These are phyloP conservation scores for Danio aesculapii DNA, from an alignment of 2,797 vertebrate genomes.

Conservation along the genomic window DNA sequence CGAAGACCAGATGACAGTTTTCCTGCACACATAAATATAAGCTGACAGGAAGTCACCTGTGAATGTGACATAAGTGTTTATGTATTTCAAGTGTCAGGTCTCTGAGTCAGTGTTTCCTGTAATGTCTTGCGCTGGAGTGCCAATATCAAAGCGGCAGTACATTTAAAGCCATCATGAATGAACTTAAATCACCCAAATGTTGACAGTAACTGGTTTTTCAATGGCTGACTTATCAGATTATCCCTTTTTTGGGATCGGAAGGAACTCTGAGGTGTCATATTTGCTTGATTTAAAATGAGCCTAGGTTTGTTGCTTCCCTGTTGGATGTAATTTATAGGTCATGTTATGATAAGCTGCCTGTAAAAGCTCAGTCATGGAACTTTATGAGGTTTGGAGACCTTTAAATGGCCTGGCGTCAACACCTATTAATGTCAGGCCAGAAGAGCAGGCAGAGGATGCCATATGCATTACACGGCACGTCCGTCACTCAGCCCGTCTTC, in stretches of 20 bases:
- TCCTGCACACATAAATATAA: slow-evolving; percentile 9
- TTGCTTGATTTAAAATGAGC: slow-evolving; percentile 47
- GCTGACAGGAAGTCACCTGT: slow-evolving; percentile 15
- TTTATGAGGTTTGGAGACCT: slow-evolving; percentile 66
- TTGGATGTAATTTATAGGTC: slow-evolving; percentile 68
- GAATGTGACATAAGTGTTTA: slow-evolving; percentile 1
- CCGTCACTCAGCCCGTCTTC: slow-evolving; percentile 65
- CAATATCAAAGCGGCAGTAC: not conserved
- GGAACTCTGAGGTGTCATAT: slow-evolving; percentile 47
- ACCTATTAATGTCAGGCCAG: slow-evolving; percentile 71
- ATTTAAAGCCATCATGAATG: slow-evolving; percentile 17
- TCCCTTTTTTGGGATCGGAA: slow-evolving; percentile 24
- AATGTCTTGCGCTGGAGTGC: slow-evolving; percentile 12
- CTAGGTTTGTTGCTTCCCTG: slow-evolving; percentile 18
- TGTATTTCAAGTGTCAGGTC: slow-evolving; percentile 1
- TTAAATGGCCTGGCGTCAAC: slow-evolving; percentile 70
- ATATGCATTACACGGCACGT: slow-evolving; percentile 74
- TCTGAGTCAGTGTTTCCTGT: not conserved
- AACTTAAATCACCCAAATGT: slow-evolving; percentile 21
- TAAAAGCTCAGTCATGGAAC: slow-evolving; percentile 64
- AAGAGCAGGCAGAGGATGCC: slow-evolving; percentile 74
- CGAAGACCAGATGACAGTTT: not conserved
- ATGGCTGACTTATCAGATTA: slow-evolving; percentile 34
- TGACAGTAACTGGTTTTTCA: slow-evolving; percentile 14
- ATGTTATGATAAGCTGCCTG: slow-evolving; percentile 54